Evolutionary conservation across 2,888 invertebrate genomes (phyloP), one percentile per base, ranked within the genome.

Genomic region (Mesochorus sp.): DNA sequence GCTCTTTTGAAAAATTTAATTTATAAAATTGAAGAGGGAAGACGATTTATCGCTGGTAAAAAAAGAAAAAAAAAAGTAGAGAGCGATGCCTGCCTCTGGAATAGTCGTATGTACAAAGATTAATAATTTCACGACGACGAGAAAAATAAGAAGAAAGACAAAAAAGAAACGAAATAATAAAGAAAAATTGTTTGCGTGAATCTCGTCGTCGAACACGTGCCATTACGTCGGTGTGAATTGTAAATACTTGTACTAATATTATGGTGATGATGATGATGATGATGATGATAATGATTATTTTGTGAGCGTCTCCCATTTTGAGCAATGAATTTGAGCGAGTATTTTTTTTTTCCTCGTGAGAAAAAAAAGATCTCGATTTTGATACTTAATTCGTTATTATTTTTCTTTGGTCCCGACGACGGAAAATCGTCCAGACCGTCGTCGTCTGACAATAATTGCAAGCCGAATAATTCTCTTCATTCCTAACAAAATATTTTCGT

Each of bases 81-180:
- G 55, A 49, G 12, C 47, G 70, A 42, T 76, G 70, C 78, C 67
- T 47, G 28, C 42, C 73, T 24, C 72, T 68, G 44, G 64, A 80
- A 72, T 73, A 42, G 61, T 85, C 84, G n/a, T n/a, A 76, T 88
- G 88, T 89, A 89, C 88, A 89, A 89, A 89, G 86, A 87, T 51
- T 85, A 83, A 74, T 73, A 78, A 87, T 85, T 86, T 85, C 88
- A n/a, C 88, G 78, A 55, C 75, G 66, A 71, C 74, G 72, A 74
- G 76, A 67, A n/a, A n/a, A n/a, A n/a, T 17, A n/a, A 4, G 49
- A 64, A 49, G 5, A 31, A 49, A 12, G 21, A 14, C 0, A 24
- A 21, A 21, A 51, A 17, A 5, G n/a, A n/a, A n/a, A n/a, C n/a
- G n/a, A n/a, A n/a, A n/a, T n/a, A n/a, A n/a, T n/a, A 51, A 51